phyloP scores from a whole-genome alignment of 2,888 invertebrate genomes.

The Himalopsyche tibetana region DNA sequence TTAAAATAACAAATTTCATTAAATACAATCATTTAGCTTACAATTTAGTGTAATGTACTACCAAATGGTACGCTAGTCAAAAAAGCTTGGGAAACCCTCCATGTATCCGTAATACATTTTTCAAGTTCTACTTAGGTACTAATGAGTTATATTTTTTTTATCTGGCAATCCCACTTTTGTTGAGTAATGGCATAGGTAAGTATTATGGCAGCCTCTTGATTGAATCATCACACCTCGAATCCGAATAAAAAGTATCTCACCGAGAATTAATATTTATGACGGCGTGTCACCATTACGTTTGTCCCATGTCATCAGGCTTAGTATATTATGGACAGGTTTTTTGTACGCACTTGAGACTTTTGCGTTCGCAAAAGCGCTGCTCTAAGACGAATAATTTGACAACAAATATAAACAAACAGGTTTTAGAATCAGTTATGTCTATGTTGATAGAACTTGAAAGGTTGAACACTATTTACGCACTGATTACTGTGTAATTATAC shows the following conservation, averaged over 20 bases:
- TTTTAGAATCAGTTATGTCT: background rate
- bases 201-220: background rate
- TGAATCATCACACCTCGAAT: slow-evolving; percentile 1
- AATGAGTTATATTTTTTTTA: too few relatives aligned
- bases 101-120: too few relatives aligned
- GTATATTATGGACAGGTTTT: background rate
- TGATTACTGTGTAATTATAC: too few relatives aligned
- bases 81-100: too few relatives aligned
- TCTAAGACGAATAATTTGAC: background rate
- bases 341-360: background rate
- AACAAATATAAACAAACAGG: background rate
- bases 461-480: background rate
- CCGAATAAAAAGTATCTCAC: background rate
- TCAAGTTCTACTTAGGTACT: too few relatives aligned
- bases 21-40: too few relatives aligned
- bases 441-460: background rate
- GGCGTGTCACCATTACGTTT: background rate
- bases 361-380: background rate
- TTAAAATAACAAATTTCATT: too few relatives aligned
- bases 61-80: too few relatives aligned
- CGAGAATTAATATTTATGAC: slow-evolving; percentile 1
- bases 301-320: background rate
- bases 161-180: too few relatives aligned
- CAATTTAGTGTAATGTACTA: too few relatives aligned
- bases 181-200: too few relatives aligned